Conservation (phyloP, 2,113 vertebrate genomes). For the Calyptommatus sinebrachiatus region DNA sequence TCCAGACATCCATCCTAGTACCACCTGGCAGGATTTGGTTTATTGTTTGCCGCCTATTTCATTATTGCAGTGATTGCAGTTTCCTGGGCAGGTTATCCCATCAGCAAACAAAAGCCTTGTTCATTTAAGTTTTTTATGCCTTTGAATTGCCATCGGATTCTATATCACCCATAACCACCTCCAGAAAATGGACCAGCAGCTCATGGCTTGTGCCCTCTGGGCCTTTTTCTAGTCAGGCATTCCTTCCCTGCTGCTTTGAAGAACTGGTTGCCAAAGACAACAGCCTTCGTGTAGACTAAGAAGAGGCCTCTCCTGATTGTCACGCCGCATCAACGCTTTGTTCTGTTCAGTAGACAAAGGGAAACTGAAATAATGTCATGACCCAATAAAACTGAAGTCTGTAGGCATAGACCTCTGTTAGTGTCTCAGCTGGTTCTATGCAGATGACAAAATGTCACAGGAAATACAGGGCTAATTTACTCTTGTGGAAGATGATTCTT, state of each 20-base stretch:
- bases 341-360: background rate
- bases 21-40: too few relatives aligned
- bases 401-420: background rate
- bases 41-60: too few relatives aligned
- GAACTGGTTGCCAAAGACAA: background rate
- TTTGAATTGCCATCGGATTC: too few relatives aligned
- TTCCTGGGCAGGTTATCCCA: too few relatives aligned
- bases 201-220: too few relatives aligned
- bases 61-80: too few relatives aligned
- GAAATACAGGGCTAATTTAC: background rate
- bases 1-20: too few relatives aligned
- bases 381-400: background rate
- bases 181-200: too few relatives aligned
- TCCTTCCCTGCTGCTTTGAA: background rate
- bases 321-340: background rate
- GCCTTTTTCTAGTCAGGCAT: too few relatives aligned
- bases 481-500: background rate
- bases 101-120: too few relatives aligned
- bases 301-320: background rate
- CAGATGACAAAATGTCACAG: constrained; percentile 5
- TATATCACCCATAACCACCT: too few relatives aligned
- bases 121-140: too few relatives aligned
- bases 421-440: background rate
- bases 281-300: background rate
- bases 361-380: background rate